Percentiles rank a stretch among this genome's conserved stretches.
These are phyloP conservation scores for Hetaerina titia DNA, from an alignment of 2,888 invertebrate species.

Conservation along the genomic window DNA sequence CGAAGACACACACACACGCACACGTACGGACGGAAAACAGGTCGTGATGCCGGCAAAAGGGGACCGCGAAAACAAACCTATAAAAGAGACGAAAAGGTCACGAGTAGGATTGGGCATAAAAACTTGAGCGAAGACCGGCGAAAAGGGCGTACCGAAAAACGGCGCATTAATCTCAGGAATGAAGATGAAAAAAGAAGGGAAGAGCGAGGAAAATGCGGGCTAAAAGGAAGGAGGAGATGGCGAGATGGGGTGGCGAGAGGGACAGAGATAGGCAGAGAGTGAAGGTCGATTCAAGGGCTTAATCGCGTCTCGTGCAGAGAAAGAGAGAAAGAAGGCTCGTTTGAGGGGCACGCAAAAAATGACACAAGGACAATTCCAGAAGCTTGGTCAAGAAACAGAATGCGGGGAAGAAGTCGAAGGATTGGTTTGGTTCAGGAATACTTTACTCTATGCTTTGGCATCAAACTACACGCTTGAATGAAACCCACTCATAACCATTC, in stretches of 20 bases:
- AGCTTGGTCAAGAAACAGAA: neutral
- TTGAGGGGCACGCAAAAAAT: neutral
- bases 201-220: constrained; percentile 10
- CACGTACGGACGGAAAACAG: neutral
- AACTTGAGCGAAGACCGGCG: neutral
- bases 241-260: neutral
- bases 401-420: neutral
- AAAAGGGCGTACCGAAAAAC: constrained; percentile 15
- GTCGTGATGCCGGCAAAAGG: neutral
- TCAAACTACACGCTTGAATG: too few relatives aligned
- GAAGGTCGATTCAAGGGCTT: constrained; percentile 29
- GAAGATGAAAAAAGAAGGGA: neutral
- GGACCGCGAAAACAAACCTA: constrained; percentile 25
- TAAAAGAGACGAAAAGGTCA: constrained; percentile 35
- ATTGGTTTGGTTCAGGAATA: neutral
- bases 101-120: neutral
- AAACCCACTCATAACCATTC: too few relatives aligned
- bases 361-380: constrained; percentile 12
- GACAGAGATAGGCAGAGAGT: neutral
- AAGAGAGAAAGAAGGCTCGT: neutral
- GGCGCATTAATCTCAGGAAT: constrained; percentile 12
- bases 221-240: neutral
- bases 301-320: neutral
- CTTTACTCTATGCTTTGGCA: too few relatives aligned
- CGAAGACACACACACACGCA: neutral